Evolutionary conservation across 1,140 invertebrate species (phyloP).

Genomic region (Scaptodrosophila lebanonensis): DNA sequence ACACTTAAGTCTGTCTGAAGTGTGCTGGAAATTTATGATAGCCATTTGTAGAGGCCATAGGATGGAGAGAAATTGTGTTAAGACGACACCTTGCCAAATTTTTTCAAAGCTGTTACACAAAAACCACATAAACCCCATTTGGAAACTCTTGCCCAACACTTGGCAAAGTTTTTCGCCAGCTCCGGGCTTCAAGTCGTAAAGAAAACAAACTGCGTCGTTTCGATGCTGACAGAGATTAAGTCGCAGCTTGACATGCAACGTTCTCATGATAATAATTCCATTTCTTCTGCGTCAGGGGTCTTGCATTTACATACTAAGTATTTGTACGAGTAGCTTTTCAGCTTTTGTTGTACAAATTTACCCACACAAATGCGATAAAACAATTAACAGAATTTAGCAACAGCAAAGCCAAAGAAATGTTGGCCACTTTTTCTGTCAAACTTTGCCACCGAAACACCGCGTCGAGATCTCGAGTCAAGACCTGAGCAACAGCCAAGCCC

Average conservation of each 20-base stretch:
- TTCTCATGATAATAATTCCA: conserved; percentile 70
- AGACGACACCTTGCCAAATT: conserved; percentile 69
- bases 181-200: conserved; percentile 32
- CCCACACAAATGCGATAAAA: conserved; percentile 59
- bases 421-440: conserved; percentile 50
- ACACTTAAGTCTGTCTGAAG: too few relatives aligned
- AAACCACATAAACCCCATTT: background rate
- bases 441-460: too few relatives aligned
- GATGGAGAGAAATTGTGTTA: conserved; percentile 15
- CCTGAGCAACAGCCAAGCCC: conserved; percentile 11
- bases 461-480: conserved; percentile 4
- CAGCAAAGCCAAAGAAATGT: conserved; percentile 67
- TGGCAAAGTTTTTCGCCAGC: too few relatives aligned
- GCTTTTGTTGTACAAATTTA: conserved; percentile 50
- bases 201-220: conserved; percentile 2
- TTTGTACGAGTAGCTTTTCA: conserved; percentile 1
- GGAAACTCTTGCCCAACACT: too few relatives aligned
- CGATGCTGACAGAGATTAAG: conserved; percentile 65
- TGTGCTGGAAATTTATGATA: too few relatives aligned
- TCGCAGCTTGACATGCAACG: conserved; percentile 43
- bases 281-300: conserved; percentile 43
- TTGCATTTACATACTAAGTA: conserved; percentile 46
- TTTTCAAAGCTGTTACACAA: conserved; percentile 25
- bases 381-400: conserved; percentile 74
- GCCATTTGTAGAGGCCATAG: conserved; percentile 44